Evolutionary conservation across 2,113 vertebrate species (phyloP).

Genomic region (Furnarius figulus): DNA sequence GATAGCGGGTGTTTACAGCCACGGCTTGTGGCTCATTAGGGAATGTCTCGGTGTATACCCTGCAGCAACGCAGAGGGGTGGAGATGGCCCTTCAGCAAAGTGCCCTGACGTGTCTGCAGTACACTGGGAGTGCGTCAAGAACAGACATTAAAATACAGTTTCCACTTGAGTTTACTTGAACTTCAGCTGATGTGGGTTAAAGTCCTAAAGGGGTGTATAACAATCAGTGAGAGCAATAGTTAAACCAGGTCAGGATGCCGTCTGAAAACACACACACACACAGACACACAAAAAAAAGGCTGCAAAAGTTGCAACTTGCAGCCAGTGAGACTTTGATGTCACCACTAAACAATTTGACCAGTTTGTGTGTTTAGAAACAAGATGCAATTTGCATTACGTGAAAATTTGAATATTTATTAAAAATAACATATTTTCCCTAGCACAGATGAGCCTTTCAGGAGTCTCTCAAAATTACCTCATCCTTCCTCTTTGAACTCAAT

Average conservation of each 20-base stretch:
- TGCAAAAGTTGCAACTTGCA: background rate
- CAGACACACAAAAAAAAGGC: too few relatives aligned
- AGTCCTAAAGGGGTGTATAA: background rate
- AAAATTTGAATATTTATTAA: background rate
- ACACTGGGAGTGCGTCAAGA: fast-evolving
- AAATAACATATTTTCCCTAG: background rate
- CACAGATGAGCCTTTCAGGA: background rate
- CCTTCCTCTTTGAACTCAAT: background rate
- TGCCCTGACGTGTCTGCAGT: fast-evolving
- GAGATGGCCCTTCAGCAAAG: background rate
- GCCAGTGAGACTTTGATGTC: background rate
- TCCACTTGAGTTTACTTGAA: background rate
- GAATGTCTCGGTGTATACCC: fast-evolving
- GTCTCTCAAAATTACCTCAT: background rate
- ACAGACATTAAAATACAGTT: background rate
- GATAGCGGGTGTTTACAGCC: fast-evolving
- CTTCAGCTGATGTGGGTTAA: background rate
- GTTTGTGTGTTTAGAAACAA: background rate
- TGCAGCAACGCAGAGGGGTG: fast-evolving
- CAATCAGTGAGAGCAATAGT: background rate
- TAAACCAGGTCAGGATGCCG: background rate
- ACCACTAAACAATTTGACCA: background rate
- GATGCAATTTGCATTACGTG: background rate
- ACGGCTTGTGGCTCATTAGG: fast-evolving
- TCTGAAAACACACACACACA: background rate